Evolutionary conservation across 1,140 invertebrate genomes (phyloP), one percentile per base, ranked within the genome.

Genomic region (Drosophila persimilis): DNA sequence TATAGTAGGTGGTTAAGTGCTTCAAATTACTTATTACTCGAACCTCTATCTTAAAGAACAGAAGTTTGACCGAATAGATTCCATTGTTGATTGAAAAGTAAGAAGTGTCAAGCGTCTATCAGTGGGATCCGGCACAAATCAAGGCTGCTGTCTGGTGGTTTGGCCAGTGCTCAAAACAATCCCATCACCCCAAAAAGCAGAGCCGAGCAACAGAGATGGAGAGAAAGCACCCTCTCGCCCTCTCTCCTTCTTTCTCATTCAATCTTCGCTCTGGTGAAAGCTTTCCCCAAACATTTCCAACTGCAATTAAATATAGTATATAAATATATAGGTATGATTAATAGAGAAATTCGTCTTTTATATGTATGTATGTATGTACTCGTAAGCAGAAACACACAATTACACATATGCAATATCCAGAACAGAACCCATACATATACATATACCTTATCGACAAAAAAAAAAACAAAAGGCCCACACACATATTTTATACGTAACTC

Each of bases 401-500:
- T 64, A 44, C 48, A 56, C 58, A 26, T 26, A 26, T 26, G 20
- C 20, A 56, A 74, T 57, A 61, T 46, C 26, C 39, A 51, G 48
- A 62, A 71, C 35, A 20, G 20, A 20, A 20, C 20, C 41, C 72
- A 73, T 43, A 66, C 29, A 52, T 57, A 73, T 24, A 5, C 5
- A 24, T 24, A 24, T 24, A 5, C 5, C 3, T 13, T 5, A 39
- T 39, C 35, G 9, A 35, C 31, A 13, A 39, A 39, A 39, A 31
- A 9, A 31, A 9, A 9, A 3, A 31, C 31, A 31, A 7, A 29
- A 7, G 1, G 7, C 31, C 59, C 45, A 61, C 73, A 76, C 48
- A 63, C 45, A 79, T 48, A 85, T 85, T 85, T 85, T 86, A 85
- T 85, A 86, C 81, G 81, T 85, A 85, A 85, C 73, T 86, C 81